These are phyloP conservation scores for Lasius fuliginosus DNA, from an alignment of 2,888 invertebrate species.

Conservation along the genomic window DNA sequence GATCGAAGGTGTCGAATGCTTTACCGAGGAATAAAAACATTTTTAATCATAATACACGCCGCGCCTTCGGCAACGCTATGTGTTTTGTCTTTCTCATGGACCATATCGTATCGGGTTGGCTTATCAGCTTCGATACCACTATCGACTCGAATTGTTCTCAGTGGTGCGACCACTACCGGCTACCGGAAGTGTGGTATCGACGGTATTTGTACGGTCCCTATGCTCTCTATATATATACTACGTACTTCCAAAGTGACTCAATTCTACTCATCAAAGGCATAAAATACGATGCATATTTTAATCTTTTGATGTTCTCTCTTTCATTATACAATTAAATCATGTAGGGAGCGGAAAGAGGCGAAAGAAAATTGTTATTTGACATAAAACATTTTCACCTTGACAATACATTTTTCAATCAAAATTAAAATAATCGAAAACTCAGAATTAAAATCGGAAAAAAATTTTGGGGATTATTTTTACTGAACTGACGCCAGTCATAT, in stretches of 20 bases:
- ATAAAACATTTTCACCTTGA: background rate
- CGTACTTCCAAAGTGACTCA: slow-evolving; percentile 29
- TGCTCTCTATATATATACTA: slow-evolving; percentile 40
- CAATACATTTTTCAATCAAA: slow-evolving; percentile 5
- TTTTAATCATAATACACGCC: slow-evolving; percentile 60
- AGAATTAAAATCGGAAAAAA: background rate
- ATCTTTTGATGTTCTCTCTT: slow-evolving; percentile 12
- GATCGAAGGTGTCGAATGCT: slow-evolving; percentile 65
- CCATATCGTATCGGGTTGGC: slow-evolving; percentile 81
- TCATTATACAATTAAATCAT: slow-evolving; percentile 17
- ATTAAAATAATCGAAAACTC: slow-evolving; percentile 2
- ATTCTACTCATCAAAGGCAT: slow-evolving; percentile 23
- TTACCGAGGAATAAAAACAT: slow-evolving; percentile 63
- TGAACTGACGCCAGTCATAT: background rate
- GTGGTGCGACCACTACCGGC: slow-evolving; percentile 81
- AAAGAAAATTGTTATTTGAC: background rate
- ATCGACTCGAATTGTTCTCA: slow-evolving; percentile 83
- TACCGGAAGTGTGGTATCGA: slow-evolving; percentile 80
- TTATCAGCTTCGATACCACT: slow-evolving; percentile 84
- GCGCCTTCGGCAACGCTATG: slow-evolving; percentile 33
- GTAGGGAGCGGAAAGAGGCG: background rate
- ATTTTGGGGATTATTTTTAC: background rate
- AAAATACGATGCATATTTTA: slow-evolving; percentile 23
- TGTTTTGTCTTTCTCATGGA: slow-evolving; percentile 84
- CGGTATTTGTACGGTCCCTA: slow-evolving; percentile 73